phyloP scores from a whole-genome alignment of 2,888 invertebrate genomes.

The Lasioglossum pauxillum region DNA sequence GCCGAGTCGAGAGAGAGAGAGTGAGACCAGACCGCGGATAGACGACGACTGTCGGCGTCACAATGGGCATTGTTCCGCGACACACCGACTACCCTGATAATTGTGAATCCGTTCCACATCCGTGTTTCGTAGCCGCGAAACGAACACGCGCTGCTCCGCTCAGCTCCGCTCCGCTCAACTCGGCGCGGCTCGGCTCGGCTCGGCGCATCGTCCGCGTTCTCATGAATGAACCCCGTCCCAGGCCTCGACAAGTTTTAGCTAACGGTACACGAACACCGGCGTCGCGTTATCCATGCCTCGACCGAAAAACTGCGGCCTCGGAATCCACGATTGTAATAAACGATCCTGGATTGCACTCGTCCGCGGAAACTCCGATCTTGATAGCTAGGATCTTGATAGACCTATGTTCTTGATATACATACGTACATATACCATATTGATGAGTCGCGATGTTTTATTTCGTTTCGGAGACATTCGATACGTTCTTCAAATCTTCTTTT shows the following conservation, averaged over 20 bases:
- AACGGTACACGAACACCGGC: constrained; percentile 12
- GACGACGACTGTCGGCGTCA: constrained; percentile 6
- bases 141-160: not conserved
- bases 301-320: not conserved
- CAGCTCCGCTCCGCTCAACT: not conserved
- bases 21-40: constrained; percentile 6
- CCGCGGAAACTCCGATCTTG: too few relatives aligned
- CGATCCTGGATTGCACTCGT: not conserved
- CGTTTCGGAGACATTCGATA: not conserved
- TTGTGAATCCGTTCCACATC: constrained; percentile 58
- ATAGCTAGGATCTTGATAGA: not conserved
- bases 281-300: not conserved
- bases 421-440: not conserved
- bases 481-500: not conserved
- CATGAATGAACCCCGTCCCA: constrained; percentile 1
- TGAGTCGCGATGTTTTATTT: too few relatives aligned
- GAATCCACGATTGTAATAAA: not conserved
- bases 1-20: not conserved
- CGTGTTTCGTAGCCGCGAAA: constrained; percentile 37
- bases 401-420: not conserved
- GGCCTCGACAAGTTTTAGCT: not conserved
- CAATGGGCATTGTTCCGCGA: constrained; percentile 14
- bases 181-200: not conserved
- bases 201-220: not conserved
- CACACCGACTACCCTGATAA: constrained; percentile 49